Evolutionary conservation across 2,113 vertebrate genomes (phyloP).

Genomic region (Trichechus manatus): DNA sequence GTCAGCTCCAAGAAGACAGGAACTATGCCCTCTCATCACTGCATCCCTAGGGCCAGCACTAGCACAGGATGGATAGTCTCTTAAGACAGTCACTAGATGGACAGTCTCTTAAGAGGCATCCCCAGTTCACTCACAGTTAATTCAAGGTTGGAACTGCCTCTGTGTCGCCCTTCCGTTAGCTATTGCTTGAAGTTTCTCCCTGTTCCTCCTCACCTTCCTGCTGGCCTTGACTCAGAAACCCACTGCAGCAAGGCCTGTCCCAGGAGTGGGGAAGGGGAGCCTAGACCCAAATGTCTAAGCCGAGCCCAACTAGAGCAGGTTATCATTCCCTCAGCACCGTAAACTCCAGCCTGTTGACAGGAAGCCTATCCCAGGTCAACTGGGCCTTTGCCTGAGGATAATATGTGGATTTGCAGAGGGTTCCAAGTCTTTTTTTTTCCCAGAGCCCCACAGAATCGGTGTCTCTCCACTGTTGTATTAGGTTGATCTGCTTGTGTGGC

Average conservation of each 20-base stretch:
- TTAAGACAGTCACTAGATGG: too few relatives aligned
- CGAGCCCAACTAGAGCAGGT: background rate
- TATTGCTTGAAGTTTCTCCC: background rate
- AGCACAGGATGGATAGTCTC: background rate
- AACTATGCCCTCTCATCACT: background rate
- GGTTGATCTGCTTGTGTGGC: background rate
- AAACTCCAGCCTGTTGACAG: background rate
- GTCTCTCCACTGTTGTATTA: background rate
- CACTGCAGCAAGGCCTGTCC: accelerated
- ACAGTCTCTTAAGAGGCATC: background rate
- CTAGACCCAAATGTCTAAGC: background rate
- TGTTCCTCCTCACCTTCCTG: background rate
- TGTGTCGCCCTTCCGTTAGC: background rate
- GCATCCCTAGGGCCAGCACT: background rate
- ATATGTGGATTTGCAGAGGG: background rate
- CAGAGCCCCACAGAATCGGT: background rate
- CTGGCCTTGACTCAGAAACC: background rate
- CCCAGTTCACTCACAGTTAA: background rate
- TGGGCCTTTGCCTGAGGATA: background rate
- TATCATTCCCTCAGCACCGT: background rate
- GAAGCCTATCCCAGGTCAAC: background rate
- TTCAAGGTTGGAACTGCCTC: background rate
- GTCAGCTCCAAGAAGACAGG: background rate
- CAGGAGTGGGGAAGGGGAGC: background rate
- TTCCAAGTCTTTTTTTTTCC: background rate